Conservation (phyloP, 2,888 invertebrate species). For the Cataglyphis altisquamis region DNA sequence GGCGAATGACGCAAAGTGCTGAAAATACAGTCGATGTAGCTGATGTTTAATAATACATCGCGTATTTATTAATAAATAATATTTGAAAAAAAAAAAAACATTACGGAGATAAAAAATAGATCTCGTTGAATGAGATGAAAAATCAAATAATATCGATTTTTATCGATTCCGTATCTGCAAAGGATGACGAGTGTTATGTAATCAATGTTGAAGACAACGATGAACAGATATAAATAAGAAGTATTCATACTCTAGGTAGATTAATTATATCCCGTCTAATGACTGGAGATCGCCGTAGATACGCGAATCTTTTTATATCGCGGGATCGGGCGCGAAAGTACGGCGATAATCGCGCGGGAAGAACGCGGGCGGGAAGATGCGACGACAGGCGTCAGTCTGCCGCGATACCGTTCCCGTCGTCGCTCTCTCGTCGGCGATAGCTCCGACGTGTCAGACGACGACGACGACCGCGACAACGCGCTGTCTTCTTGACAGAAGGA, state of each 20-base stretch:
- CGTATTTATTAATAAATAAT: conserved; percentile 39
- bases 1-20: background rate
- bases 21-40: conserved; percentile 15
- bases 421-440: conserved; percentile 39
- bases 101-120: background rate
- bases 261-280: conserved; percentile 1
- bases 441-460: conserved; percentile 23
- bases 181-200: background rate
- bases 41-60: background rate
- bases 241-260: background rate
- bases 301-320: background rate
- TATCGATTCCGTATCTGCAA: background rate
- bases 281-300: background rate
- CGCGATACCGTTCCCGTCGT: conserved; percentile 43
- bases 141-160: background rate
- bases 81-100: background rate
- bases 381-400: conserved; percentile 41
- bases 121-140: background rate
- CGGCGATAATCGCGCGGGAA: background rate
- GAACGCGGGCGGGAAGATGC: conserved; percentile 9
- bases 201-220: conserved; percentile 11
- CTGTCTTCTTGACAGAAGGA: conserved; percentile 32
- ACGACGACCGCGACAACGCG: conserved; percentile 1
- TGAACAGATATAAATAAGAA: background rate
- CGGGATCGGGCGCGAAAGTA: background rate